Conservation (phyloP, 2,888 invertebrate species). For the Atrina japonica region DNA sequence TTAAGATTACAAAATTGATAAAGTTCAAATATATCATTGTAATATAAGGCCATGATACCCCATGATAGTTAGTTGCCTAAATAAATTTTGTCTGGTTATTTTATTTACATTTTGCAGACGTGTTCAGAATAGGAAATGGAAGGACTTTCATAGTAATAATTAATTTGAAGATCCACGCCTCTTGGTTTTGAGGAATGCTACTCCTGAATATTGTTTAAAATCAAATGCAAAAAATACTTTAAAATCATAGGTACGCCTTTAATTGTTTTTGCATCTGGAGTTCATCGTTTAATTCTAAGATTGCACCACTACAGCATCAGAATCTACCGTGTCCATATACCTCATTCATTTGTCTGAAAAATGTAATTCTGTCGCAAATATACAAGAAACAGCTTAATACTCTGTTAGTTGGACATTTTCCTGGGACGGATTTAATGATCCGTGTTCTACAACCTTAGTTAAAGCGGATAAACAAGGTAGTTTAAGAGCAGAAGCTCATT, state of each 20-base stretch:
- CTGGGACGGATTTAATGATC: slow-evolving; percentile 10
- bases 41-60: no score
- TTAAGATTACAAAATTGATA: no score
- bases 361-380: slow-evolving; percentile 9
- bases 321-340: background rate
- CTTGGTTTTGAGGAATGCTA: slow-evolving; percentile 11
- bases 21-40: no score
- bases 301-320: slow-evolving; percentile 13
- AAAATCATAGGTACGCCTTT: slow-evolving; percentile 21
- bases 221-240: slow-evolving; percentile 18
- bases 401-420: slow-evolving; percentile 11
- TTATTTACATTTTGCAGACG: no score
- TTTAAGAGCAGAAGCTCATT: slow-evolving; percentile 3
- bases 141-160: no score
- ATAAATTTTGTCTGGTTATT: no score
- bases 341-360: slow-evolving; percentile 13
- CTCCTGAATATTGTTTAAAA: slow-evolving; percentile 19
- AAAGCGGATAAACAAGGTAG: slow-evolving; percentile 12
- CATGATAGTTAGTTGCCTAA: no score
- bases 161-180: slow-evolving; percentile 5
- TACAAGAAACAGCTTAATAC: slow-evolving; percentile 5
- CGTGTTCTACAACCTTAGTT: slow-evolving; percentile 14
- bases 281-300: background rate
- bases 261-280: slow-evolving; percentile 16
- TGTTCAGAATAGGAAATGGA: no score